phyloP scores from a whole-genome alignment of 2,113 vertebrate species.

The Polypterus bichir region DNA sequence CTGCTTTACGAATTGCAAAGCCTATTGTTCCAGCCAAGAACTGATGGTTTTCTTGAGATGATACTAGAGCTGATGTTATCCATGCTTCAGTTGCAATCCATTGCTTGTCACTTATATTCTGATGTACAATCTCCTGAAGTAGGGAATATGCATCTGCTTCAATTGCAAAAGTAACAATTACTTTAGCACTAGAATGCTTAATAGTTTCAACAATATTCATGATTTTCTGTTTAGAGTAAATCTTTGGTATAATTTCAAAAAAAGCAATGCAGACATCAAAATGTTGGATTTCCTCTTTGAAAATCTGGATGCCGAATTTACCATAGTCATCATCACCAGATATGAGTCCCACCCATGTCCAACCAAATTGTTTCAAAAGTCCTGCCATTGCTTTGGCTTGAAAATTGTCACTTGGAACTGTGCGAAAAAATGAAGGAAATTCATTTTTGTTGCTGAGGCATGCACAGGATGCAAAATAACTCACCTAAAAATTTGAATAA shows the following conservation, averaged over 20 bases:
- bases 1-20: conserved; percentile 31
- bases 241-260: conserved; percentile 29
- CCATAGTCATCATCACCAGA: conserved; percentile 34
- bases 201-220: conserved; percentile 28
- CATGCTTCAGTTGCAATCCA: conserved; percentile 40
- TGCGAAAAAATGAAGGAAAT: conserved; percentile 29
- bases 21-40: conserved; percentile 31
- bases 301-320: conserved; percentile 30
- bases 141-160: conserved; percentile 23
- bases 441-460: conserved; percentile 29
- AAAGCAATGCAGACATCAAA: conserved; percentile 30
- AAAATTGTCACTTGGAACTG: conserved; percentile 34
- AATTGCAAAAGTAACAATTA: conserved; percentile 34
- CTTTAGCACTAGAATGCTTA: conserved; percentile 25
- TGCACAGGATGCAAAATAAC: conserved; percentile 30
- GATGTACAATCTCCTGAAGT: conserved; percentile 26
- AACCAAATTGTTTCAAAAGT: conserved; percentile 28
- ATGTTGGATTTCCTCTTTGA: conserved; percentile 27
- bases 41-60: conserved; percentile 16
- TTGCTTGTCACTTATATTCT: conserved; percentile 32
- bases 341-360: conserved; percentile 35
- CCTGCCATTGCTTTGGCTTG: conserved; percentile 29
- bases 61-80: conserved; percentile 26
- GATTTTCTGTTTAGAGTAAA: conserved; percentile 18
- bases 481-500: conserved; percentile 20